phyloP scores from a whole-genome alignment of 1,140 invertebrate genomes.

The Drosophila auraria region DNA sequence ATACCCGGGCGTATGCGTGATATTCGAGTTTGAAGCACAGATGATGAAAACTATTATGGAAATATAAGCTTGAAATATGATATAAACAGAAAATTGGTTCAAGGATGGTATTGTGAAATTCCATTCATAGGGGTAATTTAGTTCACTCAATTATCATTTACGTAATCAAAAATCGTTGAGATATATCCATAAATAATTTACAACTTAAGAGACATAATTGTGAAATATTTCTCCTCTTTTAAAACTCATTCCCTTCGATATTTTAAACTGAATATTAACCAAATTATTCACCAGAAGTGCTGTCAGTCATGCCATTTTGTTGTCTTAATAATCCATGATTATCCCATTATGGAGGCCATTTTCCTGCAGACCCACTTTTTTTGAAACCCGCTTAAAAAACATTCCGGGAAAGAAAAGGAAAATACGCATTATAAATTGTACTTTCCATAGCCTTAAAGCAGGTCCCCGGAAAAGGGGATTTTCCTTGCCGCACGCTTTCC shows the following conservation, averaged over 20 bases:
- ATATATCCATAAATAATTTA: neutral
- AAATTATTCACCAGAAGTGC: slow-evolving; percentile 9
- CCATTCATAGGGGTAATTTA: neutral
- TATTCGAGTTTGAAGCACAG: slow-evolving; percentile 24
- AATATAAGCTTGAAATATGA: neutral
- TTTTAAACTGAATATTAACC: neutral
- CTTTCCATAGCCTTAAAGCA: slow-evolving; percentile 34
- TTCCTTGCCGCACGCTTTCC: slow-evolving; percentile 5
- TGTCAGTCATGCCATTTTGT: slow-evolving; percentile 13
- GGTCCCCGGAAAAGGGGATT: slow-evolving; percentile 20
- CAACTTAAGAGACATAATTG: neutral
- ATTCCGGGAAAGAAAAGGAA: neutral
- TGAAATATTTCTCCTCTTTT: neutral
- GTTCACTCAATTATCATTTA: neutral
- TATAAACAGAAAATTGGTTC: neutral
- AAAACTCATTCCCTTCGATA: neutral
- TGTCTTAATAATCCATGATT: slow-evolving; percentile 33
- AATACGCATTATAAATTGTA: slow-evolving; percentile 44
- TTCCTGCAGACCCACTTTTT: slow-evolving; percentile 29
- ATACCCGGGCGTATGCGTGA: slow-evolving; percentile 48
- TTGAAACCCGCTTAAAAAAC: slow-evolving; percentile 14
- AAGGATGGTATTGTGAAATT: neutral
- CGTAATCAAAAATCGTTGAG: too few species aligned
- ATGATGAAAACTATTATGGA: slow-evolving; percentile 8
- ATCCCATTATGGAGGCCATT: slow-evolving; percentile 31